Percentiles rank a stretch among this genome's conserved stretches.
Evolutionary conservation across 2,888 invertebrate species (phyloP).

Genomic region (Himalopsyche japonica): DNA sequence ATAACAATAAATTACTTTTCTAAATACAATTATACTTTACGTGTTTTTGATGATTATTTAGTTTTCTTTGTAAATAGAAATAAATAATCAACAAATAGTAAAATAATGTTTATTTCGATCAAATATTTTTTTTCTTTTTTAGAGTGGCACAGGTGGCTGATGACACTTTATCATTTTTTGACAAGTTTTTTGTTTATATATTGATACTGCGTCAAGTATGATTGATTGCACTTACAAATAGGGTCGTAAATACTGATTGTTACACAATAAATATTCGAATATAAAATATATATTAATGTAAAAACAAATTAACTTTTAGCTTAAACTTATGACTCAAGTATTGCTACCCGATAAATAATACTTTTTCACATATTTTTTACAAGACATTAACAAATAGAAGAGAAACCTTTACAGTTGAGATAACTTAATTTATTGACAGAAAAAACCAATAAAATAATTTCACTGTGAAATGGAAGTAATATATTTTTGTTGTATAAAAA

Average conservation of each 20-base stretch:
- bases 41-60: too few relatives aligned
- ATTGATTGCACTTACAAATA: slow-evolving; percentile 23
- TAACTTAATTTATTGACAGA: too few relatives aligned
- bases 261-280: too few relatives aligned
- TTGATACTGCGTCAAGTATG: slow-evolving; percentile 23
- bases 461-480: too few relatives aligned
- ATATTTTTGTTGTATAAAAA: too few relatives aligned
- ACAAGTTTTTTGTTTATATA: slow-evolving; percentile 21
- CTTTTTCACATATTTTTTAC: not conserved
- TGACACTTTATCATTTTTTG: slow-evolving; percentile 15
- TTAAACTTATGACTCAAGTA: not conserved
- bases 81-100: too few relatives aligned
- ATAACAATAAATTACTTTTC: too few relatives aligned
- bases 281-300: not conserved
- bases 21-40: too few relatives aligned
- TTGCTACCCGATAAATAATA: not conserved
- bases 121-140: not conserved
- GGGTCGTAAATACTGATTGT: not conserved
- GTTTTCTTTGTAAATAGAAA: too few relatives aligned
- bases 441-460: too few relatives aligned
- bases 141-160: not conserved
- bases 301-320: not conserved
- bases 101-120: not conserved
- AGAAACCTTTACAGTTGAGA: not conserved
- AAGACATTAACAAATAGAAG: not conserved